Conservation (phyloP, 2,113 vertebrate genomes). For the Rhinoderma darwinii region DNA sequence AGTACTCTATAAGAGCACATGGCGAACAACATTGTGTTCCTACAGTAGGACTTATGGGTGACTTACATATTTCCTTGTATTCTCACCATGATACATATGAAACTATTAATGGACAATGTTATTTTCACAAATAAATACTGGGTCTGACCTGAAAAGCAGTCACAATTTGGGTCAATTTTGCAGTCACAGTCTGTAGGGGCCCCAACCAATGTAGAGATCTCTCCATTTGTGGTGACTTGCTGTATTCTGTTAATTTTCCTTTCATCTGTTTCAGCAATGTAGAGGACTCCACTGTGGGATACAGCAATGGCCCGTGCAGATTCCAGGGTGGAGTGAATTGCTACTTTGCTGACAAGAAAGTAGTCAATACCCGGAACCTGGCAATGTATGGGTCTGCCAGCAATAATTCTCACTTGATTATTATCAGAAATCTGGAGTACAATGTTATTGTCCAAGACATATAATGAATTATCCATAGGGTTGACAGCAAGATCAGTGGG, state of each 20-base stretch:
- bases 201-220: constrained; percentile 90
- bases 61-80: neutral
- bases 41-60: no score
- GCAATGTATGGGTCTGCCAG: constrained; percentile 95
- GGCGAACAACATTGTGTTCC: no score
- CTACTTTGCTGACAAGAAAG: constrained; percentile 88
- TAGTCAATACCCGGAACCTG: constrained; percentile 92
- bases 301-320: constrained; percentile 91
- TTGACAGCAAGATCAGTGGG: constrained; percentile 95
- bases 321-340: constrained; percentile 89
- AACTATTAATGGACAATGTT: neutral
- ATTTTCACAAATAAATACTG: neutral
- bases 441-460: constrained; percentile 97
- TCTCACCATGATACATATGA: neutral
- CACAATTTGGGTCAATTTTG: constrained; percentile 98
- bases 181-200: constrained; percentile 95
- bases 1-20: no score
- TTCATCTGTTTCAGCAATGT: constrained; percentile 95
- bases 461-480: constrained; percentile 95
- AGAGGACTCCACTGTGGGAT: constrained; percentile 90
- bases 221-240: constrained; percentile 94
- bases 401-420: constrained; percentile 88
- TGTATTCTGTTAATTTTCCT: constrained; percentile 96
- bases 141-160: constrained; percentile 92
- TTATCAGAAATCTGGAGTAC: constrained; percentile 93